Percentiles rank a stretch among this genome's conserved stretches.
phyloP scores from a whole-genome alignment of 2,797 vertebrate genomes.

The Morus bassanus region DNA sequence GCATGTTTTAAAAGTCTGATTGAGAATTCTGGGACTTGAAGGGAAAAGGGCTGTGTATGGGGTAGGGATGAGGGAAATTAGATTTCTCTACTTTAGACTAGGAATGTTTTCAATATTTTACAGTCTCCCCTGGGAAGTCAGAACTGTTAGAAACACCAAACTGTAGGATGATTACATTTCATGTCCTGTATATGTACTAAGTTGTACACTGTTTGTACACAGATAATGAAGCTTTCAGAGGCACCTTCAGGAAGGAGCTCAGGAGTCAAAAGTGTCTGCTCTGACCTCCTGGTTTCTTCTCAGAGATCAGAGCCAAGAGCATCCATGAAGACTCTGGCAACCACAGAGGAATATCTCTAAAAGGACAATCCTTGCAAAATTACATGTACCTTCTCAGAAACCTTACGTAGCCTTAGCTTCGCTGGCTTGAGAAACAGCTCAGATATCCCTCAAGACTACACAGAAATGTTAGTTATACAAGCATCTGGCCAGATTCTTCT shows the following conservation, averaged over 20 bases:
- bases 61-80: background rate
- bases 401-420: background rate
- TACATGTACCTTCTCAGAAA: background rate
- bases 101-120: background rate
- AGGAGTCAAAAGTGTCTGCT: background rate
- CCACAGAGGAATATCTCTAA: background rate
- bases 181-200: background rate
- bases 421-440: background rate
- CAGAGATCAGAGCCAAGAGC: background rate
- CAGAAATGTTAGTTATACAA: background rate
- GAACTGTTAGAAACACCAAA: background rate
- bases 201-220: background rate
- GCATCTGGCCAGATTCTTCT: background rate
- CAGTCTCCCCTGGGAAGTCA: background rate
- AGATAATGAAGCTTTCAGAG: background rate
- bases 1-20: background rate
- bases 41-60: background rate
- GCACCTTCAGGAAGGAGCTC: background rate
- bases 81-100: background rate
- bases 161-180: background rate
- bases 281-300: background rate
- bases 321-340: background rate
- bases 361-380: background rate
- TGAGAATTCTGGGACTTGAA: background rate
- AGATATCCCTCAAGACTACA: background rate